A percentile compares a stretch with the other conserved stretches of the same genome.
These are phyloP conservation scores for Sciurus niger DNA, from an alignment of 2,113 vertebrate species.

Conservation along the genomic window DNA sequence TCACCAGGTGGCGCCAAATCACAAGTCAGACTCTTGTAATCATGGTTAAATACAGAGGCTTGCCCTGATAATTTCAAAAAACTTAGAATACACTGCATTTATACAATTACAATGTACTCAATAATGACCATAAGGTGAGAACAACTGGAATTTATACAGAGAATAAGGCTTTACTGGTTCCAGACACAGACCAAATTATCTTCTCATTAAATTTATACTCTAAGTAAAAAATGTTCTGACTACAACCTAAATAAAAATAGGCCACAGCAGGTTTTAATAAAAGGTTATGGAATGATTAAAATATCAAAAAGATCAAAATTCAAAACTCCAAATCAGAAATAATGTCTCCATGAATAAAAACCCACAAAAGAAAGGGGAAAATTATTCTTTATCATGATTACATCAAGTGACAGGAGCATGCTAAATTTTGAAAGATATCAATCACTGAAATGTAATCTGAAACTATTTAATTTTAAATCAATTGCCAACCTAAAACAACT, in stretches of 20 bases:
- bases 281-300: slow-evolving; percentile 7
- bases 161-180: background rate
- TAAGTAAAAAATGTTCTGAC: slow-evolving; percentile 42
- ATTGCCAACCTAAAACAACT: background rate
- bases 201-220: background rate
- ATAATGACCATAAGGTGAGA: background rate
- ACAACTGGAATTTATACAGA: background rate
- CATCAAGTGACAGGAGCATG: background rate
- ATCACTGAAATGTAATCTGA: background rate
- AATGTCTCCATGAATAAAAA: background rate
- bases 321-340: background rate
- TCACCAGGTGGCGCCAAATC: background rate
- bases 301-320: slow-evolving; percentile 19
- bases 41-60: background rate
- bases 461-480: slow-evolving; percentile 34
- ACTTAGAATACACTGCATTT: background rate
- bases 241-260: background rate
- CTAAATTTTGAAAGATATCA: background rate
- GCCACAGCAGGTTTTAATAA: background rate
- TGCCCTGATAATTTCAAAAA: background rate
- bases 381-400: background rate
- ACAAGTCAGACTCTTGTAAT: background rate
- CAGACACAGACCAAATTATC: background rate
- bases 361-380: background rate
- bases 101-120: background rate